Evolutionary conservation across 2,888 invertebrate species (phyloP), one percentile per base, ranked within the genome.

Genomic region (Esperia sulphurella): DNA sequence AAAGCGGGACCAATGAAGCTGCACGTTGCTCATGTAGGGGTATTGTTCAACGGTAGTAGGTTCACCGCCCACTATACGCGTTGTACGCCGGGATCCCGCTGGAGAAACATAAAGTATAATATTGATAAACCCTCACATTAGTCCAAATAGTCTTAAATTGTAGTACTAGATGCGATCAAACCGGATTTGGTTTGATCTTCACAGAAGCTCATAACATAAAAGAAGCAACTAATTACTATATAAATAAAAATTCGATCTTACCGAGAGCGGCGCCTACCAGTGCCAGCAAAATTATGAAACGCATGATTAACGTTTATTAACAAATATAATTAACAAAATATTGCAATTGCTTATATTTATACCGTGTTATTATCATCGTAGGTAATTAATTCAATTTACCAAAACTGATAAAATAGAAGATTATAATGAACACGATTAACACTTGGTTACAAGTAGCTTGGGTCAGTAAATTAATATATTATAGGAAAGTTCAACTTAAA

Each of bases 11-110:
- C 52, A 48, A 1, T 52, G 50, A 46, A 56, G 72, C 52, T 75
- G 68, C 75, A 82, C 72, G 58, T 72, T 77, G 50, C 71, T 54
- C 75, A 81, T 80, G 62, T 63, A 82, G 0, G 80, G 80, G 56
- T 78, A 79, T 0, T 51, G 12, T 0, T 75, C 58, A 1, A 84
- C 51, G 0, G 59, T 61, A 8, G 79, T 61, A 5, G 50, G 28
- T 0, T 43, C 28, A 7, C 71, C 71, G 1, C 66, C 68, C 9
- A 65, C 64, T n/a, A 46, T 46, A 14, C 46, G 46, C 12, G 41
- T 12, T 6, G 28, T n/a, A 5, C 13, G 37, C 8, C 41, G 57
- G n/a, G n/a, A n/a, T n/a, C n/a, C n/a, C n/a, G n/a, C n/a, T n/a
- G n/a, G n/a, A n/a, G n/a, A n/a, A n/a, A n/a, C n/a, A n/a, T n/a